A percentile compares a stretch with the other conserved stretches of the same genome.
phyloP scores from a whole-genome alignment of 2,797 vertebrate species.

The Hyperoplus lanceolatus region DNA sequence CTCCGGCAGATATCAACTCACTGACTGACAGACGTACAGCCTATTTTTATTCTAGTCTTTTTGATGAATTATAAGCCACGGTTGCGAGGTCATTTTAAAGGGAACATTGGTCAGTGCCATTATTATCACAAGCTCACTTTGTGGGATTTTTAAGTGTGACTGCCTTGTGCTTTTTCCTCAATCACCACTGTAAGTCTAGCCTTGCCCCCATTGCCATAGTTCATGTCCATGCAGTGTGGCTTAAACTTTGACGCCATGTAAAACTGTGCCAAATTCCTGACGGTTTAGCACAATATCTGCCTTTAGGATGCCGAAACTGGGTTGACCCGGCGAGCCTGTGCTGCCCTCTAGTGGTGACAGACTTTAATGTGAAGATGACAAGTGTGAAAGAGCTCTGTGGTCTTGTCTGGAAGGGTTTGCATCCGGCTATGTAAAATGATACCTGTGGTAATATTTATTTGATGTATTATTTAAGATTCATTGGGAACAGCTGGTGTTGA shows the following conservation, averaged over 20 bases:
- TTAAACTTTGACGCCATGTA: slow-evolving; percentile 3
- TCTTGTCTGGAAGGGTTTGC: slow-evolving; percentile 5
- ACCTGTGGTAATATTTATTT: slow-evolving; percentile 50
- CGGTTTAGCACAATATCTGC: not conserved
- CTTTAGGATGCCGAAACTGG: not conserved
- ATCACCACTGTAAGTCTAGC: not conserved
- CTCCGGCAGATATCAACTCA: slow-evolving; percentile 11
- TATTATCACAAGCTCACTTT: not conserved
- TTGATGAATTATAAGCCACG: not conserved
- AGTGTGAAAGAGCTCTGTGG: not conserved
- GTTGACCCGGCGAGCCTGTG: slow-evolving; percentile 18
- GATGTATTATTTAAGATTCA: slow-evolving; percentile 34
- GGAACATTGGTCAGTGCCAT: slow-evolving; percentile 13
- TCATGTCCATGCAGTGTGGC: not conserved
- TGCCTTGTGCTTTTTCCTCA: slow-evolving; percentile 7
- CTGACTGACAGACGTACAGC: not conserved
- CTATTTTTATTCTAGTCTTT: slow-evolving; percentile 5
- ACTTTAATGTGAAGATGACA: slow-evolving; percentile 1
- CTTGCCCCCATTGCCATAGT: not conserved
- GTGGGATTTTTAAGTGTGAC: not conserved
- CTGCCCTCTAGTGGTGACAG: slow-evolving; percentile 58
- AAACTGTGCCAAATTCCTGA: slow-evolving; percentile 27
- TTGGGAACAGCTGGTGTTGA: not conserved
- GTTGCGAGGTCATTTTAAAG: slow-evolving; percentile 11
- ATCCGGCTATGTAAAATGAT: slow-evolving; percentile 2